Evolutionary conservation across 2,113 vertebrate genomes (phyloP).

Genomic region (Acinonyx jubatus): DNA sequence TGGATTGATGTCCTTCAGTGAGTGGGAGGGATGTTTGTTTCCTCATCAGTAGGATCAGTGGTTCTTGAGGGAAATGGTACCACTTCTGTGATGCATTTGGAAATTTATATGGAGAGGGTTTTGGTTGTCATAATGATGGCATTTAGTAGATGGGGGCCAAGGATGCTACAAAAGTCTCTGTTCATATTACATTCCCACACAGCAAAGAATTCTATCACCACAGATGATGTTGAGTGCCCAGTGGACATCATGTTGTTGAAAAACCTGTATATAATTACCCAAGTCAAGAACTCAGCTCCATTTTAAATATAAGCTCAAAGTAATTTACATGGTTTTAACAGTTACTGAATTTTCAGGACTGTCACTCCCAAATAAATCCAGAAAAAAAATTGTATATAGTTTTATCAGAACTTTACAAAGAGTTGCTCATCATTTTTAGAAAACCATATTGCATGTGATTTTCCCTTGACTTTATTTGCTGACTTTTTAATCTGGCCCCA

Average conservation of each 20-base stretch:
- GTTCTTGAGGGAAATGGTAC: not conserved
- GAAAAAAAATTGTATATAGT: not conserved
- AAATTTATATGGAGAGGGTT: not conserved
- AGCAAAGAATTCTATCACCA: not conserved
- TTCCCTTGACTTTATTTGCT: not conserved
- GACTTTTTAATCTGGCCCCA: not conserved
- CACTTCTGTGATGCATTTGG: not conserved
- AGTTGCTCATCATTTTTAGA: not conserved
- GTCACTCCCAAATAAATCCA: not conserved
- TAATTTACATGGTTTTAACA: not conserved
- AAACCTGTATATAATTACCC: not conserved
- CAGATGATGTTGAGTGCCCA: not conserved
- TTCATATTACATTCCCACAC: not conserved
- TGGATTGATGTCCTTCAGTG: not conserved
- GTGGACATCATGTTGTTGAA: not conserved
- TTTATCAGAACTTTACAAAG: not conserved
- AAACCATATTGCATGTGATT: not conserved
- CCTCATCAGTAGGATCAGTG: not conserved
- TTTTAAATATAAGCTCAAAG: not conserved
- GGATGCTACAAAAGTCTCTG: not conserved
- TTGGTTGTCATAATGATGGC: not conserved
- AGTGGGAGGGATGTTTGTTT: not conserved
- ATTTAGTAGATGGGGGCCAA: not conserved
- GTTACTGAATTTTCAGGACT: not conserved
- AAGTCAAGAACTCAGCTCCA: not conserved